Percentiles rank a stretch among this genome's conserved stretches.
Conservation (phyloP, 2,888 invertebrate genomes). For the Itoplectis maculator region DNA sequence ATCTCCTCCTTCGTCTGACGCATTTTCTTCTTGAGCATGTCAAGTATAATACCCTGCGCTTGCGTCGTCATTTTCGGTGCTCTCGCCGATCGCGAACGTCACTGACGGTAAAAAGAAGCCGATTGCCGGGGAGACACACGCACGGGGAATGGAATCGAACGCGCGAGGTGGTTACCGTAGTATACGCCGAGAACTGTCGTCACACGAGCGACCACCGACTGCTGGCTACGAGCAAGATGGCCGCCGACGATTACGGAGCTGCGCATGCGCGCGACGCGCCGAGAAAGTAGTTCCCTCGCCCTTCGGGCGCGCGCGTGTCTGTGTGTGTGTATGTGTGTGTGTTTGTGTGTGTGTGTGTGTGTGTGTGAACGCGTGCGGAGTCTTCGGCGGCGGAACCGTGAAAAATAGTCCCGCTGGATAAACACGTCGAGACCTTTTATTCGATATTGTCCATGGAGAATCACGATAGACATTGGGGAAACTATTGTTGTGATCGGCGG, state of each 20-base stretch:
- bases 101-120: conserved; percentile 36
- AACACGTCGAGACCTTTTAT: conserved; percentile 25
- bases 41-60: conserved; percentile 97
- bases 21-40: conserved; percentile 99
- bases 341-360: too few relatives aligned
- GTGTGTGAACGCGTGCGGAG: background rate
- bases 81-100: conserved; percentile 27
- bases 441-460: background rate
- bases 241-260: conserved; percentile 71
- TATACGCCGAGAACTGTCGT: conserved; percentile 73
- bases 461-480: conserved; percentile 14
- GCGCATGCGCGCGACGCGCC: conserved; percentile 74
- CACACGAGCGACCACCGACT: conserved; percentile 81
- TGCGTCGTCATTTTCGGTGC: conserved; percentile 91
- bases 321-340: too few relatives aligned
- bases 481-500: conserved; percentile 37
- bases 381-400: background rate
- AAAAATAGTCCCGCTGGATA: conserved; percentile 34
- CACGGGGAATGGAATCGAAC: conserved; percentile 53
- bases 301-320: conserved; percentile 38
- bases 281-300: conserved; percentile 69
- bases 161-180: conserved; percentile 72
- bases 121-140: conserved; percentile 1
- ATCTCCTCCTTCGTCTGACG: conserved; percentile 99
- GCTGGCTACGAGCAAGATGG: conserved; percentile 80